Conservation (phyloP, 2,797 vertebrate genomes). For the Emys orbicularis region DNA sequence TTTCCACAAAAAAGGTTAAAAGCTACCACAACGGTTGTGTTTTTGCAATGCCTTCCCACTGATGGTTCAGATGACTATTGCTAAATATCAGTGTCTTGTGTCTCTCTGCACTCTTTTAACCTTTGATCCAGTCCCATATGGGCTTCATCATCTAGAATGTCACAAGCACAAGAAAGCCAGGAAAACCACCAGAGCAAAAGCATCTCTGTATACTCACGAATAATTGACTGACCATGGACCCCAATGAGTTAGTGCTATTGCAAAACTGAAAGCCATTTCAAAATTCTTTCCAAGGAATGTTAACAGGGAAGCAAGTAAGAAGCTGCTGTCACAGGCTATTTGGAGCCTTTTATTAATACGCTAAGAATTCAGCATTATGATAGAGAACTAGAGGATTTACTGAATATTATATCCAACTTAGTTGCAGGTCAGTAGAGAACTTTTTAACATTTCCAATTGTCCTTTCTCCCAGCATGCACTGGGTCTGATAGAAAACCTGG, state of each 20-base stretch:
- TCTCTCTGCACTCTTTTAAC: neutral
- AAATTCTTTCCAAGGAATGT: neutral
- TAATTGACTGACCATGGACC: neutral
- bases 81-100: neutral
- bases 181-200: neutral
- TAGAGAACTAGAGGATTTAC: neutral
- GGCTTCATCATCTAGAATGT: neutral
- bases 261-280: neutral
- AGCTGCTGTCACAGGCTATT: neutral
- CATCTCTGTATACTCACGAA: neutral
- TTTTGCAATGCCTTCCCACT: neutral
- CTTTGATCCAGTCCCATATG: neutral
- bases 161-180: neutral
- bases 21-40: neutral
- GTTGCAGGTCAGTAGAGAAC: neutral
- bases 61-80: neutral
- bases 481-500: neutral
- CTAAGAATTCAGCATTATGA: neutral
- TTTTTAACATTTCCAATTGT: neutral
- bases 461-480: neutral
- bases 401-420: neutral
- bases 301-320: neutral
- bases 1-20: too few species aligned
- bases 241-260: neutral
- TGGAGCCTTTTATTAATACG: neutral